phyloP scores from a whole-genome alignment of 2,797 vertebrate species.

The Saguinus oedipus region DNA sequence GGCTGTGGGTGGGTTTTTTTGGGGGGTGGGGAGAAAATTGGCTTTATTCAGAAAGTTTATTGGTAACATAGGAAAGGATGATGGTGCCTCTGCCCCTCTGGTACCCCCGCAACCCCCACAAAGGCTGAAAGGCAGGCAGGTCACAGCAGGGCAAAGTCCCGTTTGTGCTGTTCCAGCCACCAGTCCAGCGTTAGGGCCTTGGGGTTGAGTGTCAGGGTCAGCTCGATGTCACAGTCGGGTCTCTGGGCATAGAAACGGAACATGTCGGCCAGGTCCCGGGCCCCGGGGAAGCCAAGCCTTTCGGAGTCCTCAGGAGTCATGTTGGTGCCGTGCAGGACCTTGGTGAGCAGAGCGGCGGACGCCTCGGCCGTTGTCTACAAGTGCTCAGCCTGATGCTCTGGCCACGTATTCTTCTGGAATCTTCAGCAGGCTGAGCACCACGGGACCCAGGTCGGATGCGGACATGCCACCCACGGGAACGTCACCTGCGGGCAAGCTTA shows the following conservation, averaged over 20 bases:
- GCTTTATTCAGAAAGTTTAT: slow-evolving; percentile 51
- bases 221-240: slow-evolving; percentile 72
- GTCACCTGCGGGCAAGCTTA: slow-evolving; percentile 82
- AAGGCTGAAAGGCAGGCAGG: not conserved
- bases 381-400: slow-evolving; percentile 80
- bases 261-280: slow-evolving; percentile 77
- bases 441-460: slow-evolving; percentile 75
- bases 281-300: slow-evolving; percentile 68
- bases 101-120: fast-evolving
- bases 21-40: slow-evolving; percentile 46
- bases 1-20: slow-evolving; percentile 89
- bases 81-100: not conserved
- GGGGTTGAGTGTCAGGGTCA: slow-evolving; percentile 83
- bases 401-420: slow-evolving; percentile 71
- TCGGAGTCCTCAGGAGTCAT: slow-evolving; percentile 76
- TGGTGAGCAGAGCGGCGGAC: slow-evolving; percentile 74
- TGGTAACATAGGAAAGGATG: not conserved
- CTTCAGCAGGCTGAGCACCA: slow-evolving; percentile 81
- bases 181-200: slow-evolving; percentile 76
- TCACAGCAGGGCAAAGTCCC: slow-evolving; percentile 60
- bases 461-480: slow-evolving; percentile 81
- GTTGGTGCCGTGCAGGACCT: slow-evolving; percentile 74
- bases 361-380: slow-evolving; percentile 74
- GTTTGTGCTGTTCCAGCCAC: slow-evolving; percentile 78
- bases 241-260: slow-evolving; percentile 81